Evolutionary conservation across 1,140 invertebrate genomes (phyloP), one percentile per base, ranked within the genome.

Genomic region (Vanessa tameamea): DNA sequence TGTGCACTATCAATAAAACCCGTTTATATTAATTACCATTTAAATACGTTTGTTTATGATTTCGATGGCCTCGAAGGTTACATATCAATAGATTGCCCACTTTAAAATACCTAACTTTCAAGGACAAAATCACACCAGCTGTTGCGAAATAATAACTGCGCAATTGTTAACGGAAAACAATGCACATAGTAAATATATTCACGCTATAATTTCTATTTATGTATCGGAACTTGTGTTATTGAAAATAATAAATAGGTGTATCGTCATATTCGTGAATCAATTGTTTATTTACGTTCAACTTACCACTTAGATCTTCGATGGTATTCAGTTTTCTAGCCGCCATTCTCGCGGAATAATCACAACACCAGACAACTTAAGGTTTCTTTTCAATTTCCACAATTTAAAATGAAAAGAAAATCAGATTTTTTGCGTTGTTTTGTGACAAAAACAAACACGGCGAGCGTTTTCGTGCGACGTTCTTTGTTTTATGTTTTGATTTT

Each of bases 231-330:
- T 81, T 81, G 75, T 78, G 80, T 82, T 78, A 80, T 78, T 75
- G 47, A 31, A 80, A 85, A 82, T 83, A 51, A 64, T 78, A 81
- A 72, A 77, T 77, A 68, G 48, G 1, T 67, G 79, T 84, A 85
- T 85, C 79, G 78, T 84, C 81, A 86, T 76, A 53, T 48, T 63
- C 73, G 59, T 75, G 67, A 74, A 68, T 72, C 31, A 72, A 81
- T 87, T 89, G 84, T 88, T 91, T 91, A 86, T 87, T 85, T 75
- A 71, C 65, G 51, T 53, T 53, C n/a, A 69, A 87, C 90, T 90
- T 76, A 92, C 90, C 90, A 83, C 87, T 90, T 50, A 92, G 76
- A 79, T 92, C 89, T 82, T 92, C 90, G 68, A 92, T 83, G n/a
- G 89, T 92, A 71, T 92, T 91, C 77, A 92, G 82, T 72, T 92